Conservation (phyloP, 2,797 vertebrate genomes). For the Streptopelia turtur region DNA sequence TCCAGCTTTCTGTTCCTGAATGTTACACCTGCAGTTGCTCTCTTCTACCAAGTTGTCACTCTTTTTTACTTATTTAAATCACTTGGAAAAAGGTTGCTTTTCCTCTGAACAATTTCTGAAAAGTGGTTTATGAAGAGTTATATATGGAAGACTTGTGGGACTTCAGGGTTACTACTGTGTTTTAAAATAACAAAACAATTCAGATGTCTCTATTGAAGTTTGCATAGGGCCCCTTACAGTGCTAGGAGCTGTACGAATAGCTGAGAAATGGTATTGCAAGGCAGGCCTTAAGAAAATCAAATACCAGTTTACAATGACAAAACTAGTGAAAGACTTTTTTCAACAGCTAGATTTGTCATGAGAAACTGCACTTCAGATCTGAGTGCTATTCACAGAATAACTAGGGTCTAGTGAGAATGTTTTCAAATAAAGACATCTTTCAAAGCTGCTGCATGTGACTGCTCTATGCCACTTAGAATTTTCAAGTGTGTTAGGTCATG, state of each 20-base stretch:
- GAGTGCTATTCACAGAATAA: neutral
- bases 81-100: neutral
- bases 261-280: neutral
- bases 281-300: neutral
- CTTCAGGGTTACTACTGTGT: neutral
- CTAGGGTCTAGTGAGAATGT: neutral
- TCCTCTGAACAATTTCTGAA: neutral
- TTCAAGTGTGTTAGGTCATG: neutral
- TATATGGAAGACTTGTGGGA: neutral
- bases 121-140: neutral
- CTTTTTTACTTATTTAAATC: neutral
- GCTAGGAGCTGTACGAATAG: neutral
- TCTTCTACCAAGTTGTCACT: neutral
- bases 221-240: neutral
- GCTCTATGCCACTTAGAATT: neutral
- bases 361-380: neutral
- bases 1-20: neutral
- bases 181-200: neutral
- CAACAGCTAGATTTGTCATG: neutral
- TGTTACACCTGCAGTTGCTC: neutral
- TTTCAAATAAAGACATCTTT: neutral
- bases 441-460: neutral
- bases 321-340: neutral
- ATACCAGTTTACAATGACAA: neutral
- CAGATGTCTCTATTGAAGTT: neutral